Conservation (phyloP, 2,888 invertebrate genomes). For the Agriopis leucophaearia region DNA sequence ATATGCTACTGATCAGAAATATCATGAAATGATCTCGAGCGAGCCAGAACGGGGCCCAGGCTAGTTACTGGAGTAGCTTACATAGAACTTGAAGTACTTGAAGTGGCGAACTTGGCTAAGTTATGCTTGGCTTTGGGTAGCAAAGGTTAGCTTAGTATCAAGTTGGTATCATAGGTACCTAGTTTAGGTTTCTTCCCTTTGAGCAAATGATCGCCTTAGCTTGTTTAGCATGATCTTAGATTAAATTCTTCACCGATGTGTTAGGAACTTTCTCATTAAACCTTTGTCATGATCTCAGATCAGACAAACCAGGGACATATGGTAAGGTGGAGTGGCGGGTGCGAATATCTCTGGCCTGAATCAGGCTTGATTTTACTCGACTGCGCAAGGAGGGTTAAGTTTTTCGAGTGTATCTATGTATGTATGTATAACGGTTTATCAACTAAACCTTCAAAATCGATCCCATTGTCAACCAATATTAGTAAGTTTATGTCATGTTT, state of each 20-base stretch:
- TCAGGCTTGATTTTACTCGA: too few species aligned
- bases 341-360: too few species aligned
- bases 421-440: too few species aligned
- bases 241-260: background rate
- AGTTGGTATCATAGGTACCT: background rate
- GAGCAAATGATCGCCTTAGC: background rate
- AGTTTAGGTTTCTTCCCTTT: slow-evolving; percentile 1
- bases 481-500: too few species aligned
- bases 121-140: slow-evolving; percentile 20
- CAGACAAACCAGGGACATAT: too few species aligned
- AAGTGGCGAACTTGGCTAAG: slow-evolving; percentile 25
- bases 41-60: background rate
- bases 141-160: slow-evolving; percentile 2
- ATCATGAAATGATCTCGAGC: background rate
- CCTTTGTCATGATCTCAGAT: too few species aligned
- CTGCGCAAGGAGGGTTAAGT: too few species aligned
- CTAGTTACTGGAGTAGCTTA: slow-evolving; percentile 12
- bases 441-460: too few species aligned
- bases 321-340: too few species aligned
- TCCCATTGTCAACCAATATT: too few species aligned
- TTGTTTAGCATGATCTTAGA: background rate
- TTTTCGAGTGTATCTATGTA: too few species aligned
- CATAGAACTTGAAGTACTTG: slow-evolving; percentile 17
- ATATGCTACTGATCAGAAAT: too few species aligned
- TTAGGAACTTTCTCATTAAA: background rate